Conservation (phyloP, 2,113 vertebrate species). For the Eira barbara region DNA sequence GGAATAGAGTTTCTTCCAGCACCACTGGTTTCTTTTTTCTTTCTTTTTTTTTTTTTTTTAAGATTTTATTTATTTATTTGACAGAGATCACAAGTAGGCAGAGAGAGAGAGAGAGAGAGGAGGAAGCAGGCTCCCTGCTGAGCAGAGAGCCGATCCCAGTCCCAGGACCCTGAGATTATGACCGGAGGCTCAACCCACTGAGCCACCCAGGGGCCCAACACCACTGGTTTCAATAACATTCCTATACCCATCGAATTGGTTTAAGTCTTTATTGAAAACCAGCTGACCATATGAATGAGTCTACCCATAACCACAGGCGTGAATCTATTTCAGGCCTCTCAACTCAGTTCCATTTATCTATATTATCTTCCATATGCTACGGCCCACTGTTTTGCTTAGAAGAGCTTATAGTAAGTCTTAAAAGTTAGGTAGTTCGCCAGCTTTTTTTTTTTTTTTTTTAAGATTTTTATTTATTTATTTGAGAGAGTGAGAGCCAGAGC, state of each 20-base stretch:
- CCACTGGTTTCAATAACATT: background rate
- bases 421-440: background rate
- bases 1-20: background rate
- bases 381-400: background rate
- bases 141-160: too few species aligned
- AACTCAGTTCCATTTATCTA: background rate
- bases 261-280: background rate
- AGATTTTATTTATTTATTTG: too few species aligned
- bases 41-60: too few species aligned
- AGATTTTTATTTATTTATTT: too few species aligned
- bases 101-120: too few species aligned
- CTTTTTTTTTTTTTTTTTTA: background rate
- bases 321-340: background rate
- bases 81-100: too few species aligned
- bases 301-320: background rate
- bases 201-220: background rate
- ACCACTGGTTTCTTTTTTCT: background rate
- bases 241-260: too few species aligned
- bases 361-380: background rate
- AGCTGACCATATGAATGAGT: background rate
- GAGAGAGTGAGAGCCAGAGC: too few species aligned
- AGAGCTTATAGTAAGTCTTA: background rate
- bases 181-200: too few species aligned
- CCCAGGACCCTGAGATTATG: too few species aligned
- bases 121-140: too few species aligned